phyloP scores from a whole-genome alignment of 2,888 invertebrate species.

The Antitype chi region DNA sequence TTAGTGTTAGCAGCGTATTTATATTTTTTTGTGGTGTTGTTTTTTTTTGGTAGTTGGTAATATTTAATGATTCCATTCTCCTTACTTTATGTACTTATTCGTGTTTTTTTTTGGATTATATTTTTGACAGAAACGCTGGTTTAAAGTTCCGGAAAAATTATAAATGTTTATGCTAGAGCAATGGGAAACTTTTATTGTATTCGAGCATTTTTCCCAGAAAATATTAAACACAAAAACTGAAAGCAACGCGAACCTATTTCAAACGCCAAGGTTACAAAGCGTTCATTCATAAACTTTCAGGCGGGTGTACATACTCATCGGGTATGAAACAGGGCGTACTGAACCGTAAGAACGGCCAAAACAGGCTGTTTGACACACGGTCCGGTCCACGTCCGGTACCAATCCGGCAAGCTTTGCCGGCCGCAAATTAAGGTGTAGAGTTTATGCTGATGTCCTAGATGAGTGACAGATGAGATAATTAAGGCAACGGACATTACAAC shows the following conservation, averaged over 20 bases:
- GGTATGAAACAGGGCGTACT: constrained; percentile 54
- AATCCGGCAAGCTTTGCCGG: constrained; percentile 11
- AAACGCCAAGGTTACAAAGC: constrained; percentile 52
- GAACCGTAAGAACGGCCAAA: constrained; percentile 53
- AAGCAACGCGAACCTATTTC: constrained; percentile 44
- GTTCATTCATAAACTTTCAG: constrained; percentile 64
- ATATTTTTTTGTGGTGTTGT: neutral
- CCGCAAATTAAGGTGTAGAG: constrained; percentile 10
- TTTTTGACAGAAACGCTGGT: neutral
- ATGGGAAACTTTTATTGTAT: neutral
- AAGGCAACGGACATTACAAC: too few relatives aligned
- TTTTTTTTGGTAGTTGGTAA: neutral
- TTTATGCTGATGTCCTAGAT: neutral
- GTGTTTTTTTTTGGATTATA: neutral
- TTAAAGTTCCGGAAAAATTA: too few relatives aligned
- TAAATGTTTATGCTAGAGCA: neutral
- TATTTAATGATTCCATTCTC: neutral
- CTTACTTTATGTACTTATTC: neutral
- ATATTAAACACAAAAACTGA: constrained; percentile 1
- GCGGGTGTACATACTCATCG: constrained; percentile 50
- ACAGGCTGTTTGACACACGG: constrained; percentile 31
- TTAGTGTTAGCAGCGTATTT: neutral
- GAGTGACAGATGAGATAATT: neutral
- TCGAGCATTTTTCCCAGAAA: neutral
- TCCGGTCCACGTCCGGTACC: neutral